A percentile compares a stretch with the other conserved stretches of the same genome.
phyloP scores from a whole-genome alignment of 2,888 invertebrate genomes.

The Loripinus fragilis region DNA sequence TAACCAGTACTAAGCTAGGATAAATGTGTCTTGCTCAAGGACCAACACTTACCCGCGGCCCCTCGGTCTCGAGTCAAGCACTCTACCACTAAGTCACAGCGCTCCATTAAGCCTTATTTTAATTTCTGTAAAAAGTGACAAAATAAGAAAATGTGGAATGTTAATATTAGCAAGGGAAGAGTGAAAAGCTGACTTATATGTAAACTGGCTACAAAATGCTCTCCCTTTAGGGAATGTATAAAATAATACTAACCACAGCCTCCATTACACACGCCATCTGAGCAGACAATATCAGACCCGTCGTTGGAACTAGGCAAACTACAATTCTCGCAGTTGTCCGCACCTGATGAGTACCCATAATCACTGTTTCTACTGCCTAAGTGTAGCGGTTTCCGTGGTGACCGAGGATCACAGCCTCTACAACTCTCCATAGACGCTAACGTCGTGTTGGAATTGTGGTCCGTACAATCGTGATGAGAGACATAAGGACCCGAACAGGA shows the following conservation, averaged over 20 bases:
- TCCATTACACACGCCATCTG: slow-evolving; percentile 92
- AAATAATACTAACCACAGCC: slow-evolving; percentile 85
- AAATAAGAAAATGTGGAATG: no score
- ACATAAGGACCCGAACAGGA: slow-evolving; percentile 36
- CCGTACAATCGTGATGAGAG: slow-evolving; percentile 59
- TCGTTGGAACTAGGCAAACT: slow-evolving; percentile 94
- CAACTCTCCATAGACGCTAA: slow-evolving; percentile 69
- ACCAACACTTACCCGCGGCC: no score
- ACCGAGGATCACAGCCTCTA: slow-evolving; percentile 55
- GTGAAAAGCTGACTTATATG: no score
- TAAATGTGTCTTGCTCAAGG: no score
- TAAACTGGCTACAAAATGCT: no score
- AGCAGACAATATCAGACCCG: slow-evolving; percentile 95
- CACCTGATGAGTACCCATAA: slow-evolving; percentile 94
- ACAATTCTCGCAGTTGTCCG: slow-evolving; percentile 88
- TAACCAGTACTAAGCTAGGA: no score
- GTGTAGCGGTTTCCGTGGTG: slow-evolving; percentile 1
- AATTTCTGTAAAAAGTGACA: no score
- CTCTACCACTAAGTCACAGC: no score
- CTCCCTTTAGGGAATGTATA: no score
- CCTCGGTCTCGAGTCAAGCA: no score
- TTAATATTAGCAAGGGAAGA: no score
- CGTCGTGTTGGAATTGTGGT: slow-evolving; percentile 70
- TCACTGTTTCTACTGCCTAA: slow-evolving; percentile 85
- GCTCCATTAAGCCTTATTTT: no score